Percentiles rank a stretch among this genome's conserved stretches.
Evolutionary conservation across 2,797 vertebrate species (phyloP).

Genomic region (Coregonus suidteri): DNA sequence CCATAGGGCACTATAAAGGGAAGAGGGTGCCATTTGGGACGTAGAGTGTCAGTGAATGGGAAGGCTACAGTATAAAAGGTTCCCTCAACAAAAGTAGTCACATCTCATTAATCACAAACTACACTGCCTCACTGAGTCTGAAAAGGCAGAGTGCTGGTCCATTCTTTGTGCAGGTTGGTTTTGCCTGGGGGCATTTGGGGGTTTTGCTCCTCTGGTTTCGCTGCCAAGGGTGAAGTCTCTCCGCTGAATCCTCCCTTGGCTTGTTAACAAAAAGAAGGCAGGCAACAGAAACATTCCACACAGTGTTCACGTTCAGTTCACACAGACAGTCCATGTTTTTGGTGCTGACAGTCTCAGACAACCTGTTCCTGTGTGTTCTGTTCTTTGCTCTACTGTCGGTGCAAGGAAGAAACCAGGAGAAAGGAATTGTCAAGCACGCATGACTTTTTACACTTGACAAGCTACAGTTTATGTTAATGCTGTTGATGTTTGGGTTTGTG

Average conservation of each 20-base stretch:
- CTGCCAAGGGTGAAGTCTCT: slow-evolving; percentile 12
- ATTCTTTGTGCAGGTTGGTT: slow-evolving; percentile 16
- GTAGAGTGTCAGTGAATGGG: not conserved
- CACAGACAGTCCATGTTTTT: slow-evolving; percentile 2
- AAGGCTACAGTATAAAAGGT: slow-evolving; percentile 1
- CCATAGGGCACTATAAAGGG: too few relatives aligned
- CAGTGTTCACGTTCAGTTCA: not conserved
- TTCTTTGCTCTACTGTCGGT: too few relatives aligned
- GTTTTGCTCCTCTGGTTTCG: slow-evolving; percentile 23
- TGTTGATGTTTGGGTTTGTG: too few relatives aligned
- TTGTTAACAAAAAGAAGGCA: slow-evolving; percentile 3
- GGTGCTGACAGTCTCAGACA: too few relatives aligned
- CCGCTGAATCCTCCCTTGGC: not conserved
- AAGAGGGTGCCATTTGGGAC: too few relatives aligned
- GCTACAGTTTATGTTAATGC: too few relatives aligned
- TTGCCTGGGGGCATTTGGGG: slow-evolving; percentile 17
- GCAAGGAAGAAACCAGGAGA: too few relatives aligned
- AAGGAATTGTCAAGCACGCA: too few relatives aligned
- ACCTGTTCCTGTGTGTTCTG: too few relatives aligned
- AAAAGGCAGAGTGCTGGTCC: slow-evolving; percentile 40
- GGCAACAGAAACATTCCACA: not conserved
- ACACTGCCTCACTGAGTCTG: slow-evolving; percentile 54
- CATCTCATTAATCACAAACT: slow-evolving; percentile 56
- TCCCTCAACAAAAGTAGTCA: slow-evolving; percentile 64
- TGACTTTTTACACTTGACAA: too few relatives aligned